Evolutionary conservation across 2,797 vertebrate species (phyloP).

Genomic region (Prionace glauca): DNA sequence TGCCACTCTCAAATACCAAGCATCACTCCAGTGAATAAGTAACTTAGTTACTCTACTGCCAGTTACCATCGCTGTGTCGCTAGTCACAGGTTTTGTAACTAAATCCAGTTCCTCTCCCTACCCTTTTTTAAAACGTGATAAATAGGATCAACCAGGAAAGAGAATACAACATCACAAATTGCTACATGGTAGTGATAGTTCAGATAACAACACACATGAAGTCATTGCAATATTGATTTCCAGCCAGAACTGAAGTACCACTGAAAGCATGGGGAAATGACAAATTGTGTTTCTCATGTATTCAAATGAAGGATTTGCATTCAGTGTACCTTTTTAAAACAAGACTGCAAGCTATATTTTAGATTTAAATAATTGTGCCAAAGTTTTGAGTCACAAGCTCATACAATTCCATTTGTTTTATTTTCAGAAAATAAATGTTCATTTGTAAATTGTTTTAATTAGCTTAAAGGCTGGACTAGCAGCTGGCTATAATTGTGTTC

Average conservation of each 20-base stretch:
- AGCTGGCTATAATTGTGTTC: neutral
- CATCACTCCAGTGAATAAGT: neutral
- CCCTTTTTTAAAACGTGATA: neutral
- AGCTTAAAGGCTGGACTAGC: neutral
- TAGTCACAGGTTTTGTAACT: neutral
- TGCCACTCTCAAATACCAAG: neutral
- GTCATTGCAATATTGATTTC: neutral
- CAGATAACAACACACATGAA: neutral
- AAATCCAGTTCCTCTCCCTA: neutral
- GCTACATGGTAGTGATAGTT: neutral
- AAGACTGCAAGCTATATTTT: neutral
- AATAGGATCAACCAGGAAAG: neutral
- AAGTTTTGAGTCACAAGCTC: neutral
- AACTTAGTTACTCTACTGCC: neutral
- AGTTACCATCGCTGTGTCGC: neutral
- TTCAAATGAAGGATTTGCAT: neutral
- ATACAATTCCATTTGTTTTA: slow-evolving; percentile 17
- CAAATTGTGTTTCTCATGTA: slow-evolving; percentile 24
- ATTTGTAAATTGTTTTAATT: slow-evolving; percentile 22
- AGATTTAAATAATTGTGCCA: slow-evolving; percentile 22
- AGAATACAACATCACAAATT: neutral
- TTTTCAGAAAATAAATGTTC: slow-evolving; percentile 9
- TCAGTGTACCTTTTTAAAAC: slow-evolving; percentile 5
- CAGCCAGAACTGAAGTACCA: neutral
- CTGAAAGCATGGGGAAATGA: neutral